These are phyloP conservation scores for Magallana angulata DNA, from an alignment of 1,140 invertebrate genomes.

Conservation along the genomic window DNA sequence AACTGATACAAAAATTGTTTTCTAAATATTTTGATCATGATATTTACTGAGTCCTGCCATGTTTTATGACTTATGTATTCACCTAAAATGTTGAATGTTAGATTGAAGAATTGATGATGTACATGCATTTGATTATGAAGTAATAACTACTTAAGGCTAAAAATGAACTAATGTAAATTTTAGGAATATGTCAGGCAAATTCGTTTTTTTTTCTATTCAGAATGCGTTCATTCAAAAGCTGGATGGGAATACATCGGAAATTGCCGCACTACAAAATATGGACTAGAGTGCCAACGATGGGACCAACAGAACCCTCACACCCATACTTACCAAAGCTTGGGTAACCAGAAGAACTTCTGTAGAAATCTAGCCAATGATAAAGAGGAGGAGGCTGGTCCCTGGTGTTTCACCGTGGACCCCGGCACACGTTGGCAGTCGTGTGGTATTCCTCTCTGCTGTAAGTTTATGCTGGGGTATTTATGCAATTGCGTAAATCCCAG, in stretches of 20 bases:
- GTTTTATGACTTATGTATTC: too few species aligned
- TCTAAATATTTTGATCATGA: too few species aligned
- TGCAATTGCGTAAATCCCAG: too few species aligned
- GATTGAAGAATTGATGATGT: too few species aligned
- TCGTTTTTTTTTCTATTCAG: background rate
- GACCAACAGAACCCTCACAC: conserved; percentile 38
- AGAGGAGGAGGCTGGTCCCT: background rate
- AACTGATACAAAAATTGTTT: too few species aligned
- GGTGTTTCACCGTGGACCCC: conserved; percentile 49
- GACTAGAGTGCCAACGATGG: conserved; percentile 49
- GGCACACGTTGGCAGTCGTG: conserved; percentile 38
- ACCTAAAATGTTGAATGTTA: too few species aligned
- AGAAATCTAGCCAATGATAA: conserved; percentile 27
- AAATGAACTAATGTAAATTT: too few species aligned
- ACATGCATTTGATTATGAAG: too few species aligned
- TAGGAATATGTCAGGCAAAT: too few species aligned
- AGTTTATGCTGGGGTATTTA: background rate
- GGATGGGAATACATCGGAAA: conserved; percentile 48
- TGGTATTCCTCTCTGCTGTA: conserved; percentile 42
- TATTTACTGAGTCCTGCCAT: too few species aligned
- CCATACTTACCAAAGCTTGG: background rate
- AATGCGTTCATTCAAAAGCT: background rate
- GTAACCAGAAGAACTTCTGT: conserved; percentile 48
- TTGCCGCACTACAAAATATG: background rate
- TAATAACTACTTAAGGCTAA: too few species aligned